phyloP scores from a whole-genome alignment of 2,797 vertebrate genomes.

The Gastrophryne carolinensis region DNA sequence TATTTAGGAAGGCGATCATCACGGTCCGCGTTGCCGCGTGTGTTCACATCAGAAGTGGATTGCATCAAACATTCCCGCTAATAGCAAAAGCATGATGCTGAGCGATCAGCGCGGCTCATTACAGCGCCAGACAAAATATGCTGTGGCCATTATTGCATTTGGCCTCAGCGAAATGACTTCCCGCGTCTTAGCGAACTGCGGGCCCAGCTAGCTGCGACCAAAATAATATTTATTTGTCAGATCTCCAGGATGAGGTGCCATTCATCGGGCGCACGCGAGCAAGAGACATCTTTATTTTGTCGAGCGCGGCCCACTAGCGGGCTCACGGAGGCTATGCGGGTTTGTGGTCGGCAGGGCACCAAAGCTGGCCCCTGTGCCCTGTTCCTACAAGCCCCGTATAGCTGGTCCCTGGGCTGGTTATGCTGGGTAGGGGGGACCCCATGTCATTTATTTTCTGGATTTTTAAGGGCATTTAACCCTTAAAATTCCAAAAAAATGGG shows the following conservation, averaged over 20 bases:
- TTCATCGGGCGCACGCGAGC: constrained; percentile 41
- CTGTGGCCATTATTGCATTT: constrained; percentile 45
- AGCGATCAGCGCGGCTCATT: constrained; percentile 30
- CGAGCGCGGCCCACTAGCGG: not conserved
- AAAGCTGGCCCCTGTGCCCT: too few species aligned
- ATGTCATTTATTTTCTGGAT: too few species aligned
- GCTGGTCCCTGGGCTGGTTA: too few species aligned
- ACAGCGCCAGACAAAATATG: constrained; percentile 36
- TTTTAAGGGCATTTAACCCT: too few species aligned
- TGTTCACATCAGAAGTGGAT: constrained; percentile 6
- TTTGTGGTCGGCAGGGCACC: too few species aligned
- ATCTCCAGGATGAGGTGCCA: constrained; percentile 49
- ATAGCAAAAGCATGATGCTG: not conserved
- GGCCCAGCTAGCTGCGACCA: constrained; percentile 50
- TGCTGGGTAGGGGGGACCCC: too few species aligned
- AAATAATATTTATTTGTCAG: constrained; percentile 54
- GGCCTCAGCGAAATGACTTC: constrained; percentile 41
- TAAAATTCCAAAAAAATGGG: too few species aligned
- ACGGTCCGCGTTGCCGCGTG: not conserved
- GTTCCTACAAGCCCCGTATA: too few species aligned
- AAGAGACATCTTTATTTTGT: too few species aligned
- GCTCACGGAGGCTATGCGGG: too few species aligned
- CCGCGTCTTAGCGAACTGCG: constrained; percentile 3
- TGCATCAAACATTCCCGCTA: not conserved
- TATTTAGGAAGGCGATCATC: not conserved